Conservation (phyloP, 2,113 vertebrate genomes). For the Lasiurus cinereus region DNA sequence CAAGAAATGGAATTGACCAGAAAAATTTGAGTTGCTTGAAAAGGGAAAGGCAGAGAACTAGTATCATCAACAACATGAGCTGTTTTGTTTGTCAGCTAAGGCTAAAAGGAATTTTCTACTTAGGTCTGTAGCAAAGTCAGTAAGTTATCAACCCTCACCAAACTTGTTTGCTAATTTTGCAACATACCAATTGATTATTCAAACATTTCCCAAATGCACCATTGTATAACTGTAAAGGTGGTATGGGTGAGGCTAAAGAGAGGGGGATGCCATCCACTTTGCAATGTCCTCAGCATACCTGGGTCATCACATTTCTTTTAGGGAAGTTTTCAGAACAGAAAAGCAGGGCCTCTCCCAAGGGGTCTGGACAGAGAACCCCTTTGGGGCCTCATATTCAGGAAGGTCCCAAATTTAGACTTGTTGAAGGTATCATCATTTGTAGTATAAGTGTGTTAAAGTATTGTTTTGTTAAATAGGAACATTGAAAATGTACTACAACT, state of each 20-base stretch:
- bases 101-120: constrained; percentile 52
- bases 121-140: constrained; percentile 68
- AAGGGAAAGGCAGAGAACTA: background rate
- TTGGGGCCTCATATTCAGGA: background rate
- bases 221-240: constrained; percentile 57
- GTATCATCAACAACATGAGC: background rate
- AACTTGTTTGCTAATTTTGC: constrained; percentile 72
- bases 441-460: background rate
- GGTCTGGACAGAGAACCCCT: background rate
- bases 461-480: constrained; percentile 23
- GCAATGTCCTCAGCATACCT: background rate
- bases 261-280: background rate
- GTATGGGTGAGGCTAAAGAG: background rate
- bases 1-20: background rate
- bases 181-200: constrained; percentile 34
- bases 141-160: constrained; percentile 65
- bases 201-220: constrained; percentile 65
- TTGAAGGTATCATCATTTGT: background rate
- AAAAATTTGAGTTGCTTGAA: constrained; percentile 31
- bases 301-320: background rate
- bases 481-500: background rate
- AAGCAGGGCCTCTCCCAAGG: background rate
- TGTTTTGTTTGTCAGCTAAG: background rate
- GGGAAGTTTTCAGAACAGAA: background rate
- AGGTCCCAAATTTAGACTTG: background rate